Base-by-base conservation (phyloP, 2,888 invertebrate genomes). In the Agrilus mali region DNA sequence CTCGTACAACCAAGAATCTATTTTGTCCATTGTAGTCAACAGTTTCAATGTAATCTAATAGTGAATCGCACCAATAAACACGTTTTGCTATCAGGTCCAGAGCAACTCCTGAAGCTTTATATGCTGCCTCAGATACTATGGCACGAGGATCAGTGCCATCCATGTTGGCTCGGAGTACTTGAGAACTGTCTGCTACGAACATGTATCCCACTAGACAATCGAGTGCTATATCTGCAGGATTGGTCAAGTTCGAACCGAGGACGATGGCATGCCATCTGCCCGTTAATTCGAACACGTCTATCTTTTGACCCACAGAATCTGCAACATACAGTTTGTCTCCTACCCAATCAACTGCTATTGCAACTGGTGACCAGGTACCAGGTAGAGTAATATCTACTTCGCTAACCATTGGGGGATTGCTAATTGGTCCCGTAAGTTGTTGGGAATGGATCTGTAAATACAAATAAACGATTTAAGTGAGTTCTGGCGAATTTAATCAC, bases 321-420 rank as follows among this genome's bases (percentile, higher is more conserved):
- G 90, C 90, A 15, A 95, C 88, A 67, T 96, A 97, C 7, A 98
- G 73, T 64, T 95, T 96, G 64, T 93, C 86, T 0, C 93, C 93
- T 36, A 97, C 81, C 93, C 96, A 98, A 69, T 97, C 97, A 13
- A 96, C 86, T 7, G 97, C 95, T 40, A 97, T 64, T 0, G 92
- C 85, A 0, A 88, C 84, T 0, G 93, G 93, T 0, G 86, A 77
- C 90, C 92, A 92, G 1, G 87, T 86, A 0, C 87, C 88, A 0
- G 88, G 80, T 27, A 87, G 69, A 0, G 80, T 72, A 50, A 89
- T 80, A 57, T 86, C 86, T 7, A 69, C 65, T 48, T 76, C 77
- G 13, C 69, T 62, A 50, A 70, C 72, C 32, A 60, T 55, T n/a
- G 63, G 55, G 17, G 68, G 51, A 33, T 71, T 71, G 6, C 64